A percentile compares a stretch with the other conserved stretches of the same genome.
Evolutionary conservation across 1,140 invertebrate species (phyloP).

Genomic region (Panulirus ornatus): DNA sequence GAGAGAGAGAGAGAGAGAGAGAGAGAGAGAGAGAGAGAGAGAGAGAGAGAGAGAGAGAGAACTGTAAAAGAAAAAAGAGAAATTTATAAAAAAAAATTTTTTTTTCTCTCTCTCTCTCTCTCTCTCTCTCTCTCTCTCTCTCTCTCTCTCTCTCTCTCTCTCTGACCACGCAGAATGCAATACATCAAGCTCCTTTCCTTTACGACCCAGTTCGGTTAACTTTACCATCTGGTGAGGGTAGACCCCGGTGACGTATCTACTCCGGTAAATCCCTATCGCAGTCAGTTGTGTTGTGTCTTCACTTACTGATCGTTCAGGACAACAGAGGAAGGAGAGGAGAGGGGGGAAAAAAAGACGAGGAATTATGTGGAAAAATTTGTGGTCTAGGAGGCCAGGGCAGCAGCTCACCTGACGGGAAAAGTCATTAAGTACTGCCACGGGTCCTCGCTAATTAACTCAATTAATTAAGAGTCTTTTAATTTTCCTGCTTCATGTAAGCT

Average conservation of each 20-base stretch:
- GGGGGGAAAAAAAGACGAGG: neutral
- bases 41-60: conserved; percentile 45
- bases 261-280: too few species aligned
- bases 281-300: too few species aligned
- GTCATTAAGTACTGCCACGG: conserved; percentile 70
- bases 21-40: conserved; percentile 21
- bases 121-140: too few species aligned
- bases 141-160: too few species aligned
- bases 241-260: too few species aligned
- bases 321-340: neutral
- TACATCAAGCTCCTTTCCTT: too few species aligned
- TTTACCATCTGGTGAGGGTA: too few species aligned
- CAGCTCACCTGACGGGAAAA: conserved; percentile 56
- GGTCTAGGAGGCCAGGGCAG: neutral
- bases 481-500: conserved; percentile 68
- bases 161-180: too few species aligned
- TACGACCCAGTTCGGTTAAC: too few species aligned
- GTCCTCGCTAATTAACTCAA: conserved; percentile 69
- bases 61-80: neutral
- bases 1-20: neutral
- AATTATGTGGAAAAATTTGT: neutral
- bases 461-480: conserved; percentile 73
- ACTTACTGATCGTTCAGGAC: too few species aligned
- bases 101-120: too few species aligned
- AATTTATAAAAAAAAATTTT: too few species aligned